These are phyloP conservation scores for Leptinotarsa peninsularis DNA, from an alignment of 2,888 invertebrate genomes.

Conservation along the genomic window DNA sequence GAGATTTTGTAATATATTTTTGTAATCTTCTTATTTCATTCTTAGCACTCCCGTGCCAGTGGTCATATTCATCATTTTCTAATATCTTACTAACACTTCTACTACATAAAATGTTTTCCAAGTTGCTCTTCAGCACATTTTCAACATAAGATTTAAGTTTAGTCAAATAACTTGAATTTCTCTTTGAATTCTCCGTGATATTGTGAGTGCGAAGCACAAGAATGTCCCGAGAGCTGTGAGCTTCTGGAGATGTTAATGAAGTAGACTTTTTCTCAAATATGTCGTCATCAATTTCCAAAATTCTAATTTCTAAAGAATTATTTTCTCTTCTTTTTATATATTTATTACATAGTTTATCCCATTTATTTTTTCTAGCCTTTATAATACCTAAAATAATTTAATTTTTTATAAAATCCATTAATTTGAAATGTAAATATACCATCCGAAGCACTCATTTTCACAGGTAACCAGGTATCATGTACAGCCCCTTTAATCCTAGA, in stretches of 20 bases:
- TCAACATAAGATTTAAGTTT: constrained; percentile 38
- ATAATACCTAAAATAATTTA: not conserved
- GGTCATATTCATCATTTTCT: constrained; percentile 25
- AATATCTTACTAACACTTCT: constrained; percentile 27
- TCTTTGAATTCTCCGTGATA: not conserved
- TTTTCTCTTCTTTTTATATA: not conserved
- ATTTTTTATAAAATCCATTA: not conserved
- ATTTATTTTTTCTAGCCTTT: not conserved
- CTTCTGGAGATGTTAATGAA: not conserved
- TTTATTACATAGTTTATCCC: constrained; percentile 4
- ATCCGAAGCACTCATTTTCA: not conserved
- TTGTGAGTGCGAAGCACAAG: not conserved
- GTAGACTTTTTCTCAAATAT: not conserved
- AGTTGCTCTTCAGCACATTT: constrained; percentile 22
- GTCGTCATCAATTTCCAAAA: constrained; percentile 1
- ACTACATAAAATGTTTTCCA: constrained; percentile 20
- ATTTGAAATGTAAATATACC: constrained; percentile 1
- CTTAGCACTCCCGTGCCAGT: constrained; percentile 33
- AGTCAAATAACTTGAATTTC: not conserved
- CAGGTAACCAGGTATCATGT: too few species aligned
- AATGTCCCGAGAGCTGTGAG: not conserved
- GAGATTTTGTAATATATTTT: constrained; percentile 23
- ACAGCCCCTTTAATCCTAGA: too few species aligned
- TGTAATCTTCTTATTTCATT: constrained; percentile 26
- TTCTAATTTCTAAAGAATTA: not conserved